Evolutionary conservation across 2,797 vertebrate genomes (phyloP), one percentile per base, ranked within the genome.

Genomic region (Lacerta agilis): DNA sequence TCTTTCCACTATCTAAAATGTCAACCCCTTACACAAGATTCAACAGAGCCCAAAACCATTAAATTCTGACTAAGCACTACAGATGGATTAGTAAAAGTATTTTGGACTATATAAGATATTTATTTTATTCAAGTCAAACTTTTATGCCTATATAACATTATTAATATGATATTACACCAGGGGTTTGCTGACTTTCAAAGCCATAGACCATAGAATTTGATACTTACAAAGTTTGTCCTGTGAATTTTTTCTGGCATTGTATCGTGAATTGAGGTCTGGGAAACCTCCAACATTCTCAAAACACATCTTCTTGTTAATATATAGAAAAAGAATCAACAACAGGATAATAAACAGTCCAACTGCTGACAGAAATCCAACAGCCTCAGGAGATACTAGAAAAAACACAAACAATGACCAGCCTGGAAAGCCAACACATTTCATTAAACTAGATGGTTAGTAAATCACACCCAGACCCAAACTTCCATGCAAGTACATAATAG

Each of bases 241-340:
- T 73, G 96, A 95, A 94, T 98, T 97, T 79, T 96, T 97, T 95
- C 93, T 97, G 93, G 97, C 97, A 94, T 95, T 97, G 95, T 98
- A 98, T 94, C 97, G 98, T 89, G 97, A 95, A 95, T 98, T 98
- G 1, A 98, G 97, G 94, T 98, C 98, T 95, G 98, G 98, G 94
- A 98, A 98, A 89, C 96, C 98, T 92, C 97, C 98, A 93, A 98
- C 95, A 94, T 97, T 98, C 94, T 98, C 98, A 83, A 98, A 98
- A 86, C 98, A 97, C 97, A 99, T 97, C 97, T 99, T 99, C 97
- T 98, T 99, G 96, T 98, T 99, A 96, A 99, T 98, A 96, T 98
- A 99, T 93, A 99, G 97, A 97, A 99, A 99, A 93, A 99, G 97
- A 79, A 99, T 95, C 90, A 99, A 97, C 97, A 99, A 97, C 90